Percentiles rank a stretch among this genome's conserved stretches.
Conservation (phyloP, 1,140 invertebrate species). For the Choristoneura fumiferana region DNA sequence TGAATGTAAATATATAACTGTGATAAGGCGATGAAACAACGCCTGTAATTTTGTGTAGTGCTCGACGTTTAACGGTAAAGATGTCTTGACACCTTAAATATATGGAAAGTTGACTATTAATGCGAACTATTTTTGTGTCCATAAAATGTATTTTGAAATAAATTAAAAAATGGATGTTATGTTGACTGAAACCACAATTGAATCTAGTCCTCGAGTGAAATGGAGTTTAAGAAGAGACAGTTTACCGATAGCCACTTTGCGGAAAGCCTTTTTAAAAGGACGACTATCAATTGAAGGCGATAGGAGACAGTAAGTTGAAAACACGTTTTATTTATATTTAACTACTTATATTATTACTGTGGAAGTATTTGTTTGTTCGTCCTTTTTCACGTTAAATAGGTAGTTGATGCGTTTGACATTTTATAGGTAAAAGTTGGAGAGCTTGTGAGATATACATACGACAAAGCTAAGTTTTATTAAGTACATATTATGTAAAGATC, state of each 20-base stretch:
- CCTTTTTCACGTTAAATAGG: too few species aligned
- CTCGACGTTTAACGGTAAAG: neutral
- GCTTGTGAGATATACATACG: too few species aligned
- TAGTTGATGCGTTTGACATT: too few species aligned
- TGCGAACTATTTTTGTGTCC: neutral
- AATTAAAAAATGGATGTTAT: slow-evolving; percentile 3
- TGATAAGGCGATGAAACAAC: slow-evolving; percentile 9
- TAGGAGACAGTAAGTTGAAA: slow-evolving; percentile 48
- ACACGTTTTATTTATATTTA: too few species aligned
- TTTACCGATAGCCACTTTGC: slow-evolving; percentile 51
- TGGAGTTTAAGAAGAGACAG: slow-evolving; percentile 57
- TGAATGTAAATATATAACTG: neutral
- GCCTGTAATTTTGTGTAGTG: neutral
- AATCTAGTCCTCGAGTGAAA: slow-evolving; percentile 20
- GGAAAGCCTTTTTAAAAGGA: slow-evolving; percentile 53
- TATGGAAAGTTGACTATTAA: neutral
- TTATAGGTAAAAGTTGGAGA: too few species aligned
- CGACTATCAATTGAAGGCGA: slow-evolving; percentile 43
- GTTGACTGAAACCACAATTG: neutral
- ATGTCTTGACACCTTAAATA: neutral
- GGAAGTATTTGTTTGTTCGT: too few species aligned
- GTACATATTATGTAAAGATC: too few species aligned
- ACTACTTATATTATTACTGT: too few species aligned
- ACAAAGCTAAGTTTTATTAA: too few species aligned
- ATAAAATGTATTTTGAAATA: neutral